These are phyloP conservation scores for Ranitomeya imitator DNA, from an alignment of 2,113 vertebrate species.

Conservation along the genomic window DNA sequence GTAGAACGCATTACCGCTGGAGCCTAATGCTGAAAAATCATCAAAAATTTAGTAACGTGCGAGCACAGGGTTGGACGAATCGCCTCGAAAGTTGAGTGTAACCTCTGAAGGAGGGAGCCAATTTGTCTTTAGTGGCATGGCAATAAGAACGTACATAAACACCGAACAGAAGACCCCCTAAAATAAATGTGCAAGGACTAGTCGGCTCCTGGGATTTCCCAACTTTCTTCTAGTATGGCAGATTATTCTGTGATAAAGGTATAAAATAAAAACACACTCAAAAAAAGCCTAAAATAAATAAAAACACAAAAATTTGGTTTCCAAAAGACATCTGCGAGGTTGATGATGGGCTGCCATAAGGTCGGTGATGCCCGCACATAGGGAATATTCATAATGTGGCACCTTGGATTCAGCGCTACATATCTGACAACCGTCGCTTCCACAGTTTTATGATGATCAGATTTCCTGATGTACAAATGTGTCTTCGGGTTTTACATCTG, in stretches of 20 bases:
- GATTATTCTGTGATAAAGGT: neutral
- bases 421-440: neutral
- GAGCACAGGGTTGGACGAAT: no score
- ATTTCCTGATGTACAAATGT: slow-evolving; percentile 52
- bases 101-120: neutral
- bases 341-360: neutral
- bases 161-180: neutral
- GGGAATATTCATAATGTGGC: neutral
- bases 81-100: no score
- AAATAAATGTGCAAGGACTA: neutral
- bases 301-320: neutral
- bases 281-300: neutral
- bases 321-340: neutral
- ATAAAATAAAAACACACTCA: neutral
- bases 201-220: neutral
- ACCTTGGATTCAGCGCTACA: neutral
- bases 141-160: neutral
- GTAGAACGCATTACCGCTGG: neutral
- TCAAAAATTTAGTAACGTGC: neutral
- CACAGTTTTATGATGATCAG: slow-evolving; percentile 18
- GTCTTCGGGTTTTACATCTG: slow-evolving; percentile 49
- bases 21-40: neutral
- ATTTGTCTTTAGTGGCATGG: neutral
- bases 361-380: neutral
- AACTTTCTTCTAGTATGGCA: neutral